Conservation (phyloP, 2,113 vertebrate genomes). For the Strix uralensis region DNA sequence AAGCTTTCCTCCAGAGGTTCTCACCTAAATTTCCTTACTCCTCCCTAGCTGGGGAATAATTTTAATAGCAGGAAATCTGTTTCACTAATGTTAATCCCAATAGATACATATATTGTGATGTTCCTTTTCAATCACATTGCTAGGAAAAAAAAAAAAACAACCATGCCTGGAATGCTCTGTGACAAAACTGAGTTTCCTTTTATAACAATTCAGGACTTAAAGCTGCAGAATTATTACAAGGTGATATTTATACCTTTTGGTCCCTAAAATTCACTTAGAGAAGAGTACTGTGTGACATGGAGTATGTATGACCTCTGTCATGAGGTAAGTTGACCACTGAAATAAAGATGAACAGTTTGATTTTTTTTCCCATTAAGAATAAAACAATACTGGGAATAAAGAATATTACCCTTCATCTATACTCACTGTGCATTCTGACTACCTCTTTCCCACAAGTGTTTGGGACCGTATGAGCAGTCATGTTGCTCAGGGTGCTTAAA, state of each 20-base stretch:
- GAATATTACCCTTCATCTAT: not conserved
- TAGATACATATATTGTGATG: not conserved
- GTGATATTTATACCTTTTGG: not conserved
- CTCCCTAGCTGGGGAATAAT: not conserved
- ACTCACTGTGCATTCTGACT: not conserved
- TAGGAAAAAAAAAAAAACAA: not conserved
- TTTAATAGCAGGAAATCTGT: conserved; percentile 7
- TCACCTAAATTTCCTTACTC: not conserved
- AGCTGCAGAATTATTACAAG: not conserved
- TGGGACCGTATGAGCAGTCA: not conserved
- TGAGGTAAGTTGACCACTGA: not conserved
- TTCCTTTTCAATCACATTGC: not conserved
- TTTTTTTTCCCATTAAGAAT: not conserved
- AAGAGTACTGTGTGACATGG: not conserved
- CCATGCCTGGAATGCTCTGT: not conserved
- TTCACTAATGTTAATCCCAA: conserved; percentile 3
- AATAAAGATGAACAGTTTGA: not conserved
- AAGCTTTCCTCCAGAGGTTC: not conserved
- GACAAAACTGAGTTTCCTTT: not conserved
- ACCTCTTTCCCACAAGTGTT: not conserved
- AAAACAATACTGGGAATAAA: not conserved
- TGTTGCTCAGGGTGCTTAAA: not conserved
- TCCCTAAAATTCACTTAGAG: not conserved
- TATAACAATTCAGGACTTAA: not conserved
- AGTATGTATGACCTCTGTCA: not conserved